Evolutionary conservation across 2,888 invertebrate species (phyloP).

Genomic region (Lepidochrysops patricia): DNA sequence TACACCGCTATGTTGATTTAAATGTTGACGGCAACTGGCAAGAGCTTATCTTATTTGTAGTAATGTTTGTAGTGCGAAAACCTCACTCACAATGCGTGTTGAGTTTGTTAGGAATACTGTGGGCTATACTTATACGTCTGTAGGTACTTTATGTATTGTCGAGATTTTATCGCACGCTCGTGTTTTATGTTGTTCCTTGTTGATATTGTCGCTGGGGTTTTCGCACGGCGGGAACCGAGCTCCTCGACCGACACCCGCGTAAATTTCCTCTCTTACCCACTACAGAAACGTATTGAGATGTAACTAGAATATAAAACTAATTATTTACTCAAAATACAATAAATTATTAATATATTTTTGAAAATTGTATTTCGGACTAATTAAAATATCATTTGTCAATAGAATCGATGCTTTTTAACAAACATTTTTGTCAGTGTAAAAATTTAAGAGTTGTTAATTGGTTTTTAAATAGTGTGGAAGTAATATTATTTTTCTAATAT

Average conservation of each 20-base stretch:
- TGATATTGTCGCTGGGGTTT: constrained; percentile 6
- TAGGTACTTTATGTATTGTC: background rate
- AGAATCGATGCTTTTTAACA: constrained; percentile 6
- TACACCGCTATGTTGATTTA: no score
- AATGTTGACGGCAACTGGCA: no score
- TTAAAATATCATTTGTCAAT: constrained; percentile 13
- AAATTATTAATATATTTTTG: constrained; percentile 13
- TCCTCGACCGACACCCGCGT: background rate
- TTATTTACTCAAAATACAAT: constrained; percentile 13
- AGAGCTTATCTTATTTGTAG: background rate
- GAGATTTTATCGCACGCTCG: background rate
- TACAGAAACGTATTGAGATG: constrained; percentile 2
- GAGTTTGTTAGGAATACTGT: background rate
- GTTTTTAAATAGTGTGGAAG: constrained; percentile 30
- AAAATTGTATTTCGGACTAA: constrained; percentile 12
- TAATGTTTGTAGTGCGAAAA: background rate
- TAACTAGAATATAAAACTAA: constrained; percentile 10
- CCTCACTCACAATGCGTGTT: background rate
- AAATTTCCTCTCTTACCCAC: constrained; percentile 11
- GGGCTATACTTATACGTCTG: background rate
- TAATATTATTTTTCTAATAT: constrained; percentile 46
- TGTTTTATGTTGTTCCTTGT: background rate
- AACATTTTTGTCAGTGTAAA: constrained; percentile 13
- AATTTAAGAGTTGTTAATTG: constrained; percentile 31
- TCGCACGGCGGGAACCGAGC: background rate